phyloP scores from a whole-genome alignment of 2,888 invertebrate genomes.

The Apamea monoglypha region DNA sequence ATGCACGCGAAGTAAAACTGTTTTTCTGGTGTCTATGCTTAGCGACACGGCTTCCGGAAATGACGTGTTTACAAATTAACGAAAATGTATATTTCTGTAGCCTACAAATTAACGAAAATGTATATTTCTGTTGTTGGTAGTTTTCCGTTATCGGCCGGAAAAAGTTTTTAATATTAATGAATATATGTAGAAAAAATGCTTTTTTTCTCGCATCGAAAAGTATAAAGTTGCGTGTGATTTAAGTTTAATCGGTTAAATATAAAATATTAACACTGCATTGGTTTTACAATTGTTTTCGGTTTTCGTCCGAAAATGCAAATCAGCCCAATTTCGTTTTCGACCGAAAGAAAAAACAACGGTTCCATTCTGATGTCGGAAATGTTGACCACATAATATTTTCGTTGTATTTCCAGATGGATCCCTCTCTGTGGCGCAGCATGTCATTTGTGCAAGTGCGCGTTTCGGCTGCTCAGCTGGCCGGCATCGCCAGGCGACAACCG shows the following conservation, averaged over 20 bases:
- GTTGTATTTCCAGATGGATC: constrained; percentile 91
- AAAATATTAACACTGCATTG: too few species aligned
- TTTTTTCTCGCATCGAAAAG: neutral
- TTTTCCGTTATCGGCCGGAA: too few species aligned
- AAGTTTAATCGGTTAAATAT: too few species aligned
- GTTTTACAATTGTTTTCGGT: too few species aligned
- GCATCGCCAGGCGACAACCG: constrained; percentile 97
- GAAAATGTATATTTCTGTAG: too few species aligned
- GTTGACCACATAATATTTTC: neutral
- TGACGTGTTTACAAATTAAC: too few species aligned
- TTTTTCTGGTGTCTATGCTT: neutral
- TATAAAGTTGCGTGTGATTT: too few species aligned
- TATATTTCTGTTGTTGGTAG: too few species aligned
- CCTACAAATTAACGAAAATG: neutral
- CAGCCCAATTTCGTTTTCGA: neutral
- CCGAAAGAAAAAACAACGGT: neutral
- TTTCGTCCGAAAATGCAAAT: neutral
- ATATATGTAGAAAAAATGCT: neutral
- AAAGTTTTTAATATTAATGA: too few species aligned
- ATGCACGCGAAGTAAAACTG: neutral
- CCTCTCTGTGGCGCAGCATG: constrained; percentile 95
- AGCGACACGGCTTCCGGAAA: neutral
- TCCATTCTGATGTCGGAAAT: neutral
- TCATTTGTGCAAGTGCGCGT: constrained; percentile 94
- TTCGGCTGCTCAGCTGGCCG: constrained; percentile 93